Percentiles rank a stretch among this genome's conserved stretches.
Conservation (phyloP, 2,888 invertebrate genomes). For the Drosophila tripunctata region DNA sequence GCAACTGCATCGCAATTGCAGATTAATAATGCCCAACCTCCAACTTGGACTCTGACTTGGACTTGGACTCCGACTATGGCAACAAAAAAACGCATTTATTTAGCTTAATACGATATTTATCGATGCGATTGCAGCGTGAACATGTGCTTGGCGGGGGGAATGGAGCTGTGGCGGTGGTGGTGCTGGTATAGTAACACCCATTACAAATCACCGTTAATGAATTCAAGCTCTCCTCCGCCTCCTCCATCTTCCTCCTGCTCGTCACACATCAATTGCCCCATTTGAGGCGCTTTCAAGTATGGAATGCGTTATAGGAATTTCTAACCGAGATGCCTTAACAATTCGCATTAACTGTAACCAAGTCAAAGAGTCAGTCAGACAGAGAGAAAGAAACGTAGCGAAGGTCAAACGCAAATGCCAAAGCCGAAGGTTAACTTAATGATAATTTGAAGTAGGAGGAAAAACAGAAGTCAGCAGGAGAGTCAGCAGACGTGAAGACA, state of each 20-base stretch:
- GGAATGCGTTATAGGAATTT: constrained; percentile 10
- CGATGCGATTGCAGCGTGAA: constrained; percentile 19
- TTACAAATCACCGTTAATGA: constrained; percentile 77
- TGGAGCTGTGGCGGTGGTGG: neutral
- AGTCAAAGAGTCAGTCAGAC: neutral
- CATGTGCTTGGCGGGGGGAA: neutral
- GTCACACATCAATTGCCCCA: neutral
- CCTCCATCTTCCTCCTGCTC: constrained; percentile 1
- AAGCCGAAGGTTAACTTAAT: constrained; percentile 21
- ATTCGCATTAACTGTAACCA: constrained; percentile 4
- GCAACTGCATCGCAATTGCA: constrained; percentile 35
- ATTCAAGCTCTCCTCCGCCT: too few species aligned
- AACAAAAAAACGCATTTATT: constrained; percentile 67
- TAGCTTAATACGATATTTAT: constrained; percentile 65
- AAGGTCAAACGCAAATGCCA: constrained; percentile 21
- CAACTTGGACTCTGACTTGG: neutral
- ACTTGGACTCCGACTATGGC: constrained; percentile 31
- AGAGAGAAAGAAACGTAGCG: neutral
- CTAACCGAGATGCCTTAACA: constrained; percentile 11
- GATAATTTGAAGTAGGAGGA: constrained; percentile 20
- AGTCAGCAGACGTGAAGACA: constrained; percentile 24
- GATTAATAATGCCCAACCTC: constrained; percentile 67
- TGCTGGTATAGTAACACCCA: constrained; percentile 49
- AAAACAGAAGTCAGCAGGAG: neutral
- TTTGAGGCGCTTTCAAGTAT: neutral